Evolutionary conservation across 2,888 invertebrate genomes (phyloP), one percentile per base, ranked within the genome.

Genomic region (Hofmannophila pseudospretella): DNA sequence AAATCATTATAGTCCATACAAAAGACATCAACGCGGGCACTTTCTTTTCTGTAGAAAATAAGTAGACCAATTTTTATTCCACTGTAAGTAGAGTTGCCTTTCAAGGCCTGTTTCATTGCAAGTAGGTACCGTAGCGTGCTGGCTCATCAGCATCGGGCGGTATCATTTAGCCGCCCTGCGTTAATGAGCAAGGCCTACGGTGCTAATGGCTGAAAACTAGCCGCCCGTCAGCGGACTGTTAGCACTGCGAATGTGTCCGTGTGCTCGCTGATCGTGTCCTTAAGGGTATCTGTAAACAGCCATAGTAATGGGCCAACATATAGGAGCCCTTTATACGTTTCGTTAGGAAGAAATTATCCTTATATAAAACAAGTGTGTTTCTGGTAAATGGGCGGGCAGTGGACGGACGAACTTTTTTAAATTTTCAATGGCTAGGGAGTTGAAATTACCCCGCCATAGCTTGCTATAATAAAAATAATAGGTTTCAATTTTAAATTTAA

Each of bases 121-220:
- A 9, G 9, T 25, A 10, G 25, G 25, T 10, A 11, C 12, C 27
- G 27, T 27, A n/a, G n/a, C n/a, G n/a, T n/a, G n/a, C n/a, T n/a
- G 27, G 27, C 11, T 27, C 26, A 26, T 26, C 27, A 11, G 25
- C 23, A 64, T 53, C 72, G 68, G 59, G 62, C 72, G 61, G 71
- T 58, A 59, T 59, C 73, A 57, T 70, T 86, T 86, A 86, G 85
- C 76, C 64, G 52, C 50, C 54, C 61, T 54, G 56, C 69, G 85
- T 71, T 86, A 86, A 86, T 82, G 54, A 82, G 79, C 65, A 77
- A 71, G 79, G 73, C 81, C 75, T 75, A 82, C 77, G 49, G 67
- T 74, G 85, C 67, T 85, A 86, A 86, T 81, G 68, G 66, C 55
- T 81, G 75, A 81, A 72, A 81, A 84, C 84, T 77, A 78, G 78